phyloP scores from a whole-genome alignment of 2,797 vertebrate species.

The Mergus octosetaceus region DNA sequence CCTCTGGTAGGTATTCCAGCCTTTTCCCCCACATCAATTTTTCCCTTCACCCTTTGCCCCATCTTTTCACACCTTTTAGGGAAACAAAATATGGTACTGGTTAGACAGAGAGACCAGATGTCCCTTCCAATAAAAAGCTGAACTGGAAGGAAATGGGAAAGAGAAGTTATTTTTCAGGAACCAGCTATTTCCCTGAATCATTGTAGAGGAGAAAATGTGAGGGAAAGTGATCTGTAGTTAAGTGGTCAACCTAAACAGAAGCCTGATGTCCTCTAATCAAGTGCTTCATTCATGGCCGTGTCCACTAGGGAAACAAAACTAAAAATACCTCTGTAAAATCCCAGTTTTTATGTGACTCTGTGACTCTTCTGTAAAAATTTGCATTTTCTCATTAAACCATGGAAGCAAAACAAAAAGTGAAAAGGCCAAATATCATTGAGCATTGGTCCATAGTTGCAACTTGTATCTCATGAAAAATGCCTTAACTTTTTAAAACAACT shows the following conservation, averaged over 20 bases:
- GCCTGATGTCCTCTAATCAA: background rate
- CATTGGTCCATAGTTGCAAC: background rate
- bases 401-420: background rate
- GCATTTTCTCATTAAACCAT: background rate
- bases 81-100: background rate
- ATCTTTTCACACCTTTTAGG: background rate
- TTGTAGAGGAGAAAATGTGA: background rate
- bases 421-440: background rate
- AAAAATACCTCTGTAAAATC: background rate
- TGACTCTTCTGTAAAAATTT: background rate
- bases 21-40: background rate
- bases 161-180: background rate
- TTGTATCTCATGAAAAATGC: background rate
- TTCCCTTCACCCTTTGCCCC: background rate
- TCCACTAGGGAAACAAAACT: background rate
- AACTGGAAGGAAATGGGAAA: background rate
- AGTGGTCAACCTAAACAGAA: background rate
- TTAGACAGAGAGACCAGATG: background rate
- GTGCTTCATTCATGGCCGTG: background rate
- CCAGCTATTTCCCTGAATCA: background rate
- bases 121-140: background rate
- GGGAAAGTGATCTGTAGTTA: background rate
- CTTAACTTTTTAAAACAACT: background rate
- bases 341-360: background rate
- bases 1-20: constrained; percentile 78